Evolutionary conservation across 1,140 invertebrate species (phyloP).

Genomic region (Psix sp.): DNA sequence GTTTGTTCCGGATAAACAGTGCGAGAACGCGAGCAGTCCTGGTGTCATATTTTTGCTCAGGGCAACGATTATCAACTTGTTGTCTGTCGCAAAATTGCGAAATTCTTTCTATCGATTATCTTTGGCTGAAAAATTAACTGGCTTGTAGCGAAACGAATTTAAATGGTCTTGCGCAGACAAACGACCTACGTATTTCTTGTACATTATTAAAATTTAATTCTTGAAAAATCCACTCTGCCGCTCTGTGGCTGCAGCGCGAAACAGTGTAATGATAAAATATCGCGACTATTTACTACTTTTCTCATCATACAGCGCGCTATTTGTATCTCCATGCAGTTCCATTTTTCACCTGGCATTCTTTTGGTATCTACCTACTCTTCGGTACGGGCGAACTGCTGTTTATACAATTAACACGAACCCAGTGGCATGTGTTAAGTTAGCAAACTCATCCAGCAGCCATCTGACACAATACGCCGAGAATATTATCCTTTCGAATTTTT

Average conservation of each 20-base stretch:
- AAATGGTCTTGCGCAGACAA: too few relatives aligned
- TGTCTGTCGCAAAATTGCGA: too few relatives aligned
- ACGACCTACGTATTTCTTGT: neutral
- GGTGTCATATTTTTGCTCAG: too few relatives aligned
- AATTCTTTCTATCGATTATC: too few relatives aligned
- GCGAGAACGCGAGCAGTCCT: too few relatives aligned
- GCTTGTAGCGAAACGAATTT: too few relatives aligned
- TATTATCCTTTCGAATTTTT: constrained; percentile 41
- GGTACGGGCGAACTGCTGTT: constrained; percentile 22
- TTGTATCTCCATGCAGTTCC: constrained; percentile 8
- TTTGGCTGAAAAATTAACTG: too few relatives aligned
- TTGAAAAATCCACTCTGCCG: constrained; percentile 6
- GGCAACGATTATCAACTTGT: too few relatives aligned
- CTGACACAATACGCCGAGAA: constrained; percentile 29
- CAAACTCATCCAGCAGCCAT: constrained; percentile 40
- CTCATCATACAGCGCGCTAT: constrained; percentile 17
- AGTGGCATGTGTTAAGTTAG: constrained; percentile 44
- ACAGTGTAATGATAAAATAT: constrained; percentile 16
- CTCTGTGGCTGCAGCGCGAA: neutral
- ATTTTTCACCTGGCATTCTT: constrained; percentile 33
- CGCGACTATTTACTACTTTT: too few relatives aligned
- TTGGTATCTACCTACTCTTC: too few relatives aligned
- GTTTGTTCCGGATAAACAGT: too few relatives aligned
- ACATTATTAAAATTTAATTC: constrained; percentile 27
- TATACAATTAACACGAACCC: constrained; percentile 40